These are phyloP conservation scores for Setipinna tenuifilis DNA, from an alignment of 2,797 vertebrate species.

Conservation along the genomic window DNA sequence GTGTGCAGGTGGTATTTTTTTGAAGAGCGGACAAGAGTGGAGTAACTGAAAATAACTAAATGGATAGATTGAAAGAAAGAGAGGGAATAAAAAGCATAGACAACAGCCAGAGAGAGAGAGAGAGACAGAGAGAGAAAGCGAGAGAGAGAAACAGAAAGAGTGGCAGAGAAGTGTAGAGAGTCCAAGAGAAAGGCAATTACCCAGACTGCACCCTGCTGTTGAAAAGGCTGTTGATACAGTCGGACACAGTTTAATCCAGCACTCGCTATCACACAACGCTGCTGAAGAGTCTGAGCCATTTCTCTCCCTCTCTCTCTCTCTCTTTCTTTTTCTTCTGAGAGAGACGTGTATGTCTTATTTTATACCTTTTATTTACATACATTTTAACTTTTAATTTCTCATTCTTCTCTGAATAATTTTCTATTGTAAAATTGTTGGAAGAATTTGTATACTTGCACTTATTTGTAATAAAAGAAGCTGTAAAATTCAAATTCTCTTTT, in stretches of 20 bases:
- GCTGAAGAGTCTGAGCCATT: not conserved
- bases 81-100: not conserved
- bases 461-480: too few relatives aligned
- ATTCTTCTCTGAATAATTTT: too few relatives aligned
- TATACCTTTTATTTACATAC: too few relatives aligned
- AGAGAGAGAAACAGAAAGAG: conserved; percentile 46
- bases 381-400: too few relatives aligned
- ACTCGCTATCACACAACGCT: not conserved
- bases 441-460: too few relatives aligned
- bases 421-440: too few relatives aligned
- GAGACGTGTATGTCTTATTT: too few relatives aligned
- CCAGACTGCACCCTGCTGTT: conserved; percentile 52
- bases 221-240: conserved; percentile 46
- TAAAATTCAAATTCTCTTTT: not conserved
- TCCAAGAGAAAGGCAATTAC: conserved; percentile 56
- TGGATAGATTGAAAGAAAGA: not conserved
- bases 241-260: conserved; percentile 52
- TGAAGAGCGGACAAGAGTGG: not conserved
- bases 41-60: not conserved
- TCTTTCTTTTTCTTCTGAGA: not conserved
- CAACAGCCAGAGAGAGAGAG: not conserved
- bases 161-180: conserved; percentile 36
- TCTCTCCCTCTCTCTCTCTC: not conserved
- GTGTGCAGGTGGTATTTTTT: not conserved
- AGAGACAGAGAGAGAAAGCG: conserved; percentile 28